Evolutionary conservation across 2,888 invertebrate species (phyloP).

Genomic region (Nezara viridula): DNA sequence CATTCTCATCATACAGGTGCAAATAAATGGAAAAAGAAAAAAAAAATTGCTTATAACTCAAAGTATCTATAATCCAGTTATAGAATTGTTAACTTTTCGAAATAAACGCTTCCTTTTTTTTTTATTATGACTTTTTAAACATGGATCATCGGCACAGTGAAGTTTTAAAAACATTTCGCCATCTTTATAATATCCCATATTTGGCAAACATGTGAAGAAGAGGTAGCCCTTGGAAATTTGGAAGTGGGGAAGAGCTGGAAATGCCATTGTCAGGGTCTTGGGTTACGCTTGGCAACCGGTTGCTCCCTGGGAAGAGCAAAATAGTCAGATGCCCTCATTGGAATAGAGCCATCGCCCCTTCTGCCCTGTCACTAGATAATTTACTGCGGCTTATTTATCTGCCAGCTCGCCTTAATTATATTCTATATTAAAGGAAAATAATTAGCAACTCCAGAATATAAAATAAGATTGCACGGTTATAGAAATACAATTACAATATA

Average conservation of each 20-base stretch:
- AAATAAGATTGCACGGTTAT: no score
- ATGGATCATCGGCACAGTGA: neutral
- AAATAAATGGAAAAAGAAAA: no score
- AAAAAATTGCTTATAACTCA: no score
- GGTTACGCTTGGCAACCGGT: constrained; percentile 40
- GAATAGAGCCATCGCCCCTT: neutral
- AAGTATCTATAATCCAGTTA: no score
- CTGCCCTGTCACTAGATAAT: neutral
- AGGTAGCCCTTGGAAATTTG: constrained; percentile 12
- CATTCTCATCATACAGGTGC: no score
- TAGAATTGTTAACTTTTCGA: no score
- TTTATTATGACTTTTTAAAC: no score
- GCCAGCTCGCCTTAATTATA: neutral
- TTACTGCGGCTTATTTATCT: neutral
- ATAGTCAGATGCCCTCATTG: constrained; percentile 34
- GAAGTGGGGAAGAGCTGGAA: constrained; percentile 21
- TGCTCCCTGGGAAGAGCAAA: neutral
- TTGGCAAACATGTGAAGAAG: neutral
- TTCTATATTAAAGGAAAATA: neutral
- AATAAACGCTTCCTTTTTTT: no score
- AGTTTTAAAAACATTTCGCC: neutral
- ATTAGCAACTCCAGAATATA: no score
- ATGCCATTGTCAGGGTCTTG: constrained; percentile 48
- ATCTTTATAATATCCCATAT: neutral
- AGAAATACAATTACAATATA: no score